A percentile compares a stretch with the other conserved stretches of the same genome.
These are phyloP conservation scores for Caenorhabditis auriculariae DNA, from an alignment of 2,888 invertebrate species.

Conservation along the genomic window DNA sequence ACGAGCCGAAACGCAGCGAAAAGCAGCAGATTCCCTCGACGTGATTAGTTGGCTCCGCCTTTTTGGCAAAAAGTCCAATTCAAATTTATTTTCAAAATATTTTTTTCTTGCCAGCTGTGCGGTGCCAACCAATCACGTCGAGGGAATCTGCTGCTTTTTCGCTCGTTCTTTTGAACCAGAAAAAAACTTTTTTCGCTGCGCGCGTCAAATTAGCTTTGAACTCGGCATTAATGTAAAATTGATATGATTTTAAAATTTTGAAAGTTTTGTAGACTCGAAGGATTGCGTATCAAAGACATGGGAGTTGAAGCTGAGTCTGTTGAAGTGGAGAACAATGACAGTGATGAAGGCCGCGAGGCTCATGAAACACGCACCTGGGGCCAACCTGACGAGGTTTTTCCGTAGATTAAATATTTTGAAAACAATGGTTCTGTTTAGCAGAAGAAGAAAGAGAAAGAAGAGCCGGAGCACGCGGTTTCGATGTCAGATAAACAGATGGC, in stretches of 20 bases:
- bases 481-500: constrained; percentile 30
- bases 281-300: constrained; percentile 49
- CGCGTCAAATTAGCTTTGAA: too few species aligned
- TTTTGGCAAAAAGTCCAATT: too few species aligned
- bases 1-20: too few species aligned
- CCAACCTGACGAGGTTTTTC: constrained; percentile 15
- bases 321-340: constrained; percentile 35
- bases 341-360: constrained; percentile 37
- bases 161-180: too few species aligned
- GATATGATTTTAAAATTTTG: neutral
- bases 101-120: too few species aligned
- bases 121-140: too few species aligned
- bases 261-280: constrained; percentile 32
- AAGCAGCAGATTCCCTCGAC: too few species aligned
- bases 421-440: constrained; percentile 1
- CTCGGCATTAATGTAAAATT: neutral
- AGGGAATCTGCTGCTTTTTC: too few species aligned
- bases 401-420: neutral
- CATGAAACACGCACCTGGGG: constrained; percentile 37
- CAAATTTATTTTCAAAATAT: too few species aligned
- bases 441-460: constrained; percentile 19
- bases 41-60: too few species aligned
- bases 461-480: constrained; percentile 20
- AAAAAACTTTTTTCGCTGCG: too few species aligned
- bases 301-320: constrained; percentile 34